phyloP scores from a whole-genome alignment of 2,888 invertebrate species.

The Lutraria lutraria region DNA sequence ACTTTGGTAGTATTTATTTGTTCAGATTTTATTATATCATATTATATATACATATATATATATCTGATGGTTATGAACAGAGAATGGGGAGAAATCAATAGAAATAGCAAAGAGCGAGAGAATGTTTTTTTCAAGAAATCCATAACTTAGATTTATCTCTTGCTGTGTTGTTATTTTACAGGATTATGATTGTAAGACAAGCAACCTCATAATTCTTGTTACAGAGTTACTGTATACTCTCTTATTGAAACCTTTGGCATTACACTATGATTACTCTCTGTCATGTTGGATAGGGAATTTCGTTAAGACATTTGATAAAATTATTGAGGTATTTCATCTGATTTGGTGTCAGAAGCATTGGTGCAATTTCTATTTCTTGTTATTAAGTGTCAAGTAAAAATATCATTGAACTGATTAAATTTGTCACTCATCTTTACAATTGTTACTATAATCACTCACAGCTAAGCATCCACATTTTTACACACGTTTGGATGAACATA shows the following conservation, averaged over 20 bases:
- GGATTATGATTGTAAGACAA: not conserved
- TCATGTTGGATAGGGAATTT: not conserved
- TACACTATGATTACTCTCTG: not conserved
- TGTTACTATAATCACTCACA: not conserved
- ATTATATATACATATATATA: slow-evolving; percentile 14
- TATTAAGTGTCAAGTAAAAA: too few species aligned
- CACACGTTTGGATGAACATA: not conserved
- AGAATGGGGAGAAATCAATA: slow-evolving; percentile 3
- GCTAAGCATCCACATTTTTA: not conserved
- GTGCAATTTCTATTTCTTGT: too few species aligned
- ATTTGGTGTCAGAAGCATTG: too few species aligned
- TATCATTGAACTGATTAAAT: too few species aligned
- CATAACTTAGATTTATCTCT: not conserved
- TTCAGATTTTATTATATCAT: slow-evolving; percentile 14
- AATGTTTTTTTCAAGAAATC: not conserved
- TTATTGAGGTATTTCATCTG: too few species aligned
- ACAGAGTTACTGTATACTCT: not conserved
- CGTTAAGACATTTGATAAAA: too few species aligned
- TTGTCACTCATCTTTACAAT: too few species aligned
- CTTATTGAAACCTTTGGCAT: not conserved
- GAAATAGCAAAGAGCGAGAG: not conserved
- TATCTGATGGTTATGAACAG: not conserved
- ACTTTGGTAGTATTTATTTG: not conserved
- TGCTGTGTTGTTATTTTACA: not conserved
- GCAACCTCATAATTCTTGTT: not conserved